phyloP scores from a whole-genome alignment of 37 sponge, comb jelly and placozoan genomes.

The Cliona cf. orientalis region DNA sequence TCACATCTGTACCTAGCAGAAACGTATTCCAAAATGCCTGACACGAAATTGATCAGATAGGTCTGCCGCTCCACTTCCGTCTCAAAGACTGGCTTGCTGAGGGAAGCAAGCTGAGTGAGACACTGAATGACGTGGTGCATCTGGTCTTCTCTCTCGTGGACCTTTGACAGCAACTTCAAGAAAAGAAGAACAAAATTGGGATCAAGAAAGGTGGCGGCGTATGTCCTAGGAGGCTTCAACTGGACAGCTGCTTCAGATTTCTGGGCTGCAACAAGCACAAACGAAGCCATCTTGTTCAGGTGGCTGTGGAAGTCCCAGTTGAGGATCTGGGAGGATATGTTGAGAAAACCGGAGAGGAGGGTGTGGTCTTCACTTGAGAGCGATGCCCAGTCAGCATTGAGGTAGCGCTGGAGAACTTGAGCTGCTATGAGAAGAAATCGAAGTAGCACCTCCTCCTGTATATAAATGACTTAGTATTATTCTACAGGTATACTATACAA shows the following conservation, averaged over 20 bases:
- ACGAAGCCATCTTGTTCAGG: background rate
- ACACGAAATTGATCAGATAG: conserved; percentile 39
- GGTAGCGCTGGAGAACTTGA: conserved; percentile 46
- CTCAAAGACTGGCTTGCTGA: conserved; percentile 44
- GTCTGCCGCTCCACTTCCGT: conserved; percentile 22
- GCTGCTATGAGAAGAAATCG: conserved; percentile 27
- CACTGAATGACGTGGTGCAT: conserved; percentile 56
- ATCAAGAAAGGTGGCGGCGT: conserved; percentile 41
- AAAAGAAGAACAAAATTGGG: conserved; percentile 53
- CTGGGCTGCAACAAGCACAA: background rate
- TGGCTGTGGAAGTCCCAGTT: conserved; percentile 69
- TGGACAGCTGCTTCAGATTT: background rate
- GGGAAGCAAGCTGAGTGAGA: conserved; percentile 76
- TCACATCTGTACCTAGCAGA: conserved; percentile 14
- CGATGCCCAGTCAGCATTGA: background rate
- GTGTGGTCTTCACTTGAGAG: conserved; percentile 3
- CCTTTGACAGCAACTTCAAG: conserved; percentile 48
- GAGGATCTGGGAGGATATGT: conserved; percentile 53
- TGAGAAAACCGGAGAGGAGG: conserved; percentile 45
- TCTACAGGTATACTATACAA: too few relatives aligned
- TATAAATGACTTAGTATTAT: background rate
- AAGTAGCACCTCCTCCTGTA: conserved; percentile 51
- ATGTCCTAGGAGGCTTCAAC: conserved; percentile 51
- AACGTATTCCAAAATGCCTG: conserved; percentile 25
- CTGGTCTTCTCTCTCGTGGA: conserved; percentile 1